Conservation (phyloP, 1,140 invertebrate genomes). For the roundworm (Caenorhabditis elegans) region WBcel235 BX284603.4:9057001-9057500, state of each 20-base stretch:
- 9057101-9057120: neutral
- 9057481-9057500: neutral
- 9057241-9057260: slow-evolving; percentile 8
- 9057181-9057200: neutral
- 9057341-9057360: neutral
- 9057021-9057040: neutral
- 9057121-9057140: neutral
- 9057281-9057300: neutral
- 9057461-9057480: neutral
- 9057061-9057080: neutral
- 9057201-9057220: neutral
- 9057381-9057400: neutral
- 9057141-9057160: neutral
- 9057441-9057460: neutral
- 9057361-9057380: neutral
- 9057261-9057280: neutral
- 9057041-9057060: slow-evolving; percentile 1
- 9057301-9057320: neutral
- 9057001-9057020: neutral
- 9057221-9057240: neutral
- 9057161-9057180: neutral
- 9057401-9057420: neutral
- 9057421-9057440: neutral
- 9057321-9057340: neutral
- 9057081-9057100: slow-evolving; percentile 16